A percentile compares a stretch with the other conserved stretches of the same genome.
phyloP scores from a whole-genome alignment of 2,888 invertebrate species.

The Serripes groenlandicus region DNA sequence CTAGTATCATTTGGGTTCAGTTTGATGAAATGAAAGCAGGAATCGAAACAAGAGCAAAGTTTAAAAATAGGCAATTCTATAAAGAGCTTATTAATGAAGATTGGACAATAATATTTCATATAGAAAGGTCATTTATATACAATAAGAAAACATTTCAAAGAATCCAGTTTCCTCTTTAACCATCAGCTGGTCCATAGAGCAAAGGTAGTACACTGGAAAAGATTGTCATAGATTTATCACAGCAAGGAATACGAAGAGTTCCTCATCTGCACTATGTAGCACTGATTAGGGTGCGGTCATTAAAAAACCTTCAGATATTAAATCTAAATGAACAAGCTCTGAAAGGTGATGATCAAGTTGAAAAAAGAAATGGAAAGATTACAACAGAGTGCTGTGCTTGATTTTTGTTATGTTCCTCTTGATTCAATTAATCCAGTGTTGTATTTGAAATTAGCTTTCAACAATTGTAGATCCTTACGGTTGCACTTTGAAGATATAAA shows the following conservation, averaged over 20 bases:
- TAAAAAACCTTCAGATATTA: constrained; percentile 33
- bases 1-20: constrained; percentile 57
- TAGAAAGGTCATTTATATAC: constrained; percentile 52
- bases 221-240: constrained; percentile 34
- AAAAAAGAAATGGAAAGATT: constrained; percentile 11
- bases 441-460: constrained; percentile 16
- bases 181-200: constrained; percentile 58
- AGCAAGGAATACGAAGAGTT: constrained; percentile 4
- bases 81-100: constrained; percentile 25
- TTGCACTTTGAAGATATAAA: constrained; percentile 38
- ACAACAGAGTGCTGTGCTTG: not conserved
- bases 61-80: constrained; percentile 40
- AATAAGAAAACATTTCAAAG: constrained; percentile 28
- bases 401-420: constrained; percentile 26
- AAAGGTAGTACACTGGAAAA: constrained; percentile 52
- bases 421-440: constrained; percentile 7
- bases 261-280: constrained; percentile 54
- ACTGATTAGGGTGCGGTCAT: constrained; percentile 38
- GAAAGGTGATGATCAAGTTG: constrained; percentile 3
- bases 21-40: constrained; percentile 49
- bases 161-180: constrained; percentile 52
- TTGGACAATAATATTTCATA: constrained; percentile 60
- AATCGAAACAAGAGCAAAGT: constrained; percentile 29
- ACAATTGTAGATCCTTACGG: constrained; percentile 56
- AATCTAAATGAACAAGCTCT: constrained; percentile 15